A percentile compares a stretch with the other conserved stretches of the same genome.
These are phyloP conservation scores for Colinus virginianus DNA, from an alignment of 2,113 vertebrate species.

Conservation along the genomic window DNA sequence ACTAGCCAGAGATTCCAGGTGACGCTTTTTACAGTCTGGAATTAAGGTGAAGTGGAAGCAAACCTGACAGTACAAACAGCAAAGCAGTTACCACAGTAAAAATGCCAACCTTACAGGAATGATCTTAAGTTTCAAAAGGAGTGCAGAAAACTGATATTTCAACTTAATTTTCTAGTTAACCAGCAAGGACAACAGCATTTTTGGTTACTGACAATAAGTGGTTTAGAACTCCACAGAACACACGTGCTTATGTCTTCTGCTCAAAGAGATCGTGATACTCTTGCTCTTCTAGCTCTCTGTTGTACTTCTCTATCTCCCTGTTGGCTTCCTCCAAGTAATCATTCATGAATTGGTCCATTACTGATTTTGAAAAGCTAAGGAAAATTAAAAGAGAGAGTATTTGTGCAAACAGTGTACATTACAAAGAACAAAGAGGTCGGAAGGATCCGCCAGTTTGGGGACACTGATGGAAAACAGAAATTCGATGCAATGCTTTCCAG, in stretches of 20 bases:
- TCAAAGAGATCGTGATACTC: constrained; percentile 90
- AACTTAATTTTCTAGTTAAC: constrained; percentile 37
- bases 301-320: constrained; percentile 91
- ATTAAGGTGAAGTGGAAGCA: constrained; percentile 73
- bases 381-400: neutral
- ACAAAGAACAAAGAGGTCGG: neutral
- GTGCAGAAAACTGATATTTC: constrained; percentile 44
- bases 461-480: neutral
- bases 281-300: constrained; percentile 90
- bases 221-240: neutral
- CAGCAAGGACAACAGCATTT: constrained; percentile 49
- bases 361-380: constrained; percentile 84
- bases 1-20: constrained; percentile 58
- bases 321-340: constrained; percentile 92
- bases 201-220: constrained; percentile 8
- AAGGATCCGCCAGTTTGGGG: neutral
- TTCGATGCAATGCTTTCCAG: neutral
- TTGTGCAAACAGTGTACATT: accelerated
- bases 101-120: constrained; percentile 57
- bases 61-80: constrained; percentile 58
- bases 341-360: constrained; percentile 93
- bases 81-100: constrained; percentile 58
- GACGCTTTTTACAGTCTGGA: constrained; percentile 65
- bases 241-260: constrained; percentile 74
- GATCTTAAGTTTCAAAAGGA: constrained; percentile 27